Percentiles rank a stretch among this genome's conserved stretches.
Conservation (phyloP, 2,888 invertebrate genomes). For the Anarsia innoxiella region DNA sequence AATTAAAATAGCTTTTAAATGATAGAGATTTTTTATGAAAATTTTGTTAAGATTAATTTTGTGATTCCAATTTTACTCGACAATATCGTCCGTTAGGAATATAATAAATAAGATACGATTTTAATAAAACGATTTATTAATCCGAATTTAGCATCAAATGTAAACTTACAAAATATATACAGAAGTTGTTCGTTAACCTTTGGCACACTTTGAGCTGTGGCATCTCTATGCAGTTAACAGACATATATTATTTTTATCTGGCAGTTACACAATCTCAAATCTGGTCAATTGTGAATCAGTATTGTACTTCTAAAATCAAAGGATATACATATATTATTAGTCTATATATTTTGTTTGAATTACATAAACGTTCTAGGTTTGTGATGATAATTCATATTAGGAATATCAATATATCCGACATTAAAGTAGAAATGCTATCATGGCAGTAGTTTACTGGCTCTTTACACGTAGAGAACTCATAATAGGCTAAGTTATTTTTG, state of each 20-base stretch:
- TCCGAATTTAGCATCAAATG: conserved; percentile 50
- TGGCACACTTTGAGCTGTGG: conserved; percentile 48
- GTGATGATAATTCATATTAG: too few relatives aligned
- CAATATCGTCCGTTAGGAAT: too few relatives aligned
- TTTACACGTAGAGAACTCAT: conserved; percentile 5
- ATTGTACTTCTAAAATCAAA: too few relatives aligned
- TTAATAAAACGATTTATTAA: conserved; percentile 54
- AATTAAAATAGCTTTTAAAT: too few relatives aligned
- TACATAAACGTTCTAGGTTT: too few relatives aligned
- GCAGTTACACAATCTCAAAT: not conserved
- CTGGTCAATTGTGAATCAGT: not conserved
- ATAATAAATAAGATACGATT: conserved; percentile 21
- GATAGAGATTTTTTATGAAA: too few relatives aligned
- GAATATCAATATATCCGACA: too few relatives aligned
- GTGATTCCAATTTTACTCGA: too few relatives aligned
- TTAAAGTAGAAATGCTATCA: conserved; percentile 2
- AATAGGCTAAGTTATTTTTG: not conserved
- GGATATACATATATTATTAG: too few relatives aligned
- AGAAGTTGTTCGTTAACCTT: conserved; percentile 36
- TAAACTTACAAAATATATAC: conserved; percentile 62
- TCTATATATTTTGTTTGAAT: too few relatives aligned
- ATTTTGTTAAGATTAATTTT: too few relatives aligned
- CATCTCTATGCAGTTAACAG: conserved; percentile 15
- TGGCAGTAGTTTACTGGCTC: conserved; percentile 9
- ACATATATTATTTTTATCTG: conserved; percentile 3